These are phyloP conservation scores for Anoplolepis gracilipes DNA, from an alignment of 1,140 invertebrate genomes.

Conservation along the genomic window DNA sequence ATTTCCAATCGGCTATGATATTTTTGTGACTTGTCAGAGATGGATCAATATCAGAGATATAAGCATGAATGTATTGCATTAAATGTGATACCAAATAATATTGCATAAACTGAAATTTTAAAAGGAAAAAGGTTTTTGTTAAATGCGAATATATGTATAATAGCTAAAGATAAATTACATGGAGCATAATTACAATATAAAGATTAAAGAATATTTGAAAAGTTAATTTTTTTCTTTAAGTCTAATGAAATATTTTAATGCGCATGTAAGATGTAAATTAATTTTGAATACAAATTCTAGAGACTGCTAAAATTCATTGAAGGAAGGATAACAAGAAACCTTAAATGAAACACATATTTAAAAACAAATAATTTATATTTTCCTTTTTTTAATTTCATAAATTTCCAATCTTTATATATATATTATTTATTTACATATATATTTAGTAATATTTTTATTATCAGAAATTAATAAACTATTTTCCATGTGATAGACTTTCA, in stretches of 20 bases:
- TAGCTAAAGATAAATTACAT: background rate
- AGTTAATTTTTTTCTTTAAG: background rate
- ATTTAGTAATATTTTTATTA: background rate
- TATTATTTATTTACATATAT: no score
- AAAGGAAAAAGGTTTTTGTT: background rate
- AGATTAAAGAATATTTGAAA: background rate
- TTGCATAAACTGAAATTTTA: background rate
- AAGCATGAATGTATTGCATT: background rate
- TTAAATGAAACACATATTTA: no score
- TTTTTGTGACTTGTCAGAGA: constrained; percentile 11
- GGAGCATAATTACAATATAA: background rate
- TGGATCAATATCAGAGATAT: background rate
- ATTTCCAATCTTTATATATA: no score
- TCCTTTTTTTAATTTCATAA: no score
- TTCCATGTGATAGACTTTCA: background rate
- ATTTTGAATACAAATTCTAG: no score
- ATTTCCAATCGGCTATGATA: background rate
- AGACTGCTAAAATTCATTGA: no score
- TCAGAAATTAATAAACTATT: background rate
- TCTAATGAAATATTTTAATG: background rate
- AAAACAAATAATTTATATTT: no score
- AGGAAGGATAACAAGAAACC: no score
- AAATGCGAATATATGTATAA: background rate
- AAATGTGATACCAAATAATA: constrained; percentile 14
- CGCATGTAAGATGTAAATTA: no score